A percentile compares a stretch with the other conserved stretches of the same genome.
phyloP scores from a whole-genome alignment of 2,888 invertebrate species.

The Zaprionus bogoriensis region DNA sequence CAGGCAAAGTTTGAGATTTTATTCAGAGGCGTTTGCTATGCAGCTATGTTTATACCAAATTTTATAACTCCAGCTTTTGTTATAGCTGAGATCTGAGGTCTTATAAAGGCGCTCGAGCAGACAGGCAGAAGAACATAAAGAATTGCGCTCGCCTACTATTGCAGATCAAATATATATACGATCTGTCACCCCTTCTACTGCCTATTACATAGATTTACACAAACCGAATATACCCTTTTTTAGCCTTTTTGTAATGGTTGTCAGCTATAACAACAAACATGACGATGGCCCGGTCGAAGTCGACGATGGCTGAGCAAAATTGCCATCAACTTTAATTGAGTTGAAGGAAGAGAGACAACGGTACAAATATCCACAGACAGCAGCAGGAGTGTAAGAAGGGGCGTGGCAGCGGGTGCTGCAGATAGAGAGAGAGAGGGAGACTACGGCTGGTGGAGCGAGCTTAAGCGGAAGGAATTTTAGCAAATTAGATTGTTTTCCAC shows the following conservation, averaged over 20 bases:
- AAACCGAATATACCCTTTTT: too few relatives aligned
- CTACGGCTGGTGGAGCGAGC: slow-evolving; percentile 20
- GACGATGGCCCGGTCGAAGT: not conserved
- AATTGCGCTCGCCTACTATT: too few relatives aligned
- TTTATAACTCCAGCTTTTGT: too few relatives aligned
- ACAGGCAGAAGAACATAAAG: not conserved
- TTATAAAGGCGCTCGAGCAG: too few relatives aligned
- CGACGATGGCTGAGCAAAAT: slow-evolving; percentile 42
- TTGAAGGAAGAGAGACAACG: slow-evolving; percentile 45
- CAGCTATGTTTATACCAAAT: too few relatives aligned
- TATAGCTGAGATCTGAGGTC: too few relatives aligned
- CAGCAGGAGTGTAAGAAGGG: not conserved
- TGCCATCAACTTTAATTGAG: slow-evolving; percentile 76
- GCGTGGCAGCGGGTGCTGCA: not conserved
- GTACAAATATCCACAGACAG: not conserved
- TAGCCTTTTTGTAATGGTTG: too few relatives aligned
- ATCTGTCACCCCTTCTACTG: too few relatives aligned
- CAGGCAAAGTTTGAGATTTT: too few relatives aligned
- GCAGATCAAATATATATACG: too few relatives aligned
- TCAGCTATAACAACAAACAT: not conserved
- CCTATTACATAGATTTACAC: too few relatives aligned
- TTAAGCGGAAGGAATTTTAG: slow-evolving; percentile 75
- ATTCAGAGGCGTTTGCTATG: too few relatives aligned
- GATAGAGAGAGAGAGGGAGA: slow-evolving; percentile 1
- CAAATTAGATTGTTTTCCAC: slow-evolving; percentile 83